phyloP scores from a whole-genome alignment of 2,797 vertebrate species.

The Chromobotia macracanthus region DNA sequence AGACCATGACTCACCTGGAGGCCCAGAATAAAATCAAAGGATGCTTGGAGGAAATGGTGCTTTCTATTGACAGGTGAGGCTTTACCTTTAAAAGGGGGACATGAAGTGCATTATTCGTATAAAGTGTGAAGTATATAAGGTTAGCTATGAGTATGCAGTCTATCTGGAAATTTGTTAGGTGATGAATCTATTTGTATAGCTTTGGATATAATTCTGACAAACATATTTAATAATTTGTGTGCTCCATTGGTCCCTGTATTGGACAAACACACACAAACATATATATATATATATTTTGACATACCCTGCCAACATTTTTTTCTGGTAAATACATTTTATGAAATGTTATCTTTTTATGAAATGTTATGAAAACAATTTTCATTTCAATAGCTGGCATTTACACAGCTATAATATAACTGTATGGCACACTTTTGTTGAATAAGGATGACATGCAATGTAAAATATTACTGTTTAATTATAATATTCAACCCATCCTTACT shows the following conservation, averaged over 20 bases:
- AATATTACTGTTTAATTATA: background rate
- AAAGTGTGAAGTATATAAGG: background rate
- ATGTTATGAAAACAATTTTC: too few species aligned
- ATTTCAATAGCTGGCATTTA: too few species aligned
- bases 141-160: background rate
- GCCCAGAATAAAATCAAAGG: constrained; percentile 98
- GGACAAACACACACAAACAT: background rate
- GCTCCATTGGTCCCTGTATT: background rate
- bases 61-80: constrained; percentile 88
- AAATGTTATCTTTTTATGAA: too few species aligned
- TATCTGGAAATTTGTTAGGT: background rate
- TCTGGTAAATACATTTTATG: too few species aligned
- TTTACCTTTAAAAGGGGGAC: background rate
- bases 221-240: too few species aligned
- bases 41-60: constrained; percentile 87
- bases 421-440: background rate
- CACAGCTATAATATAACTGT: background rate
- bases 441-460: background rate
- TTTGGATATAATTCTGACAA: too few species aligned
- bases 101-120: background rate
- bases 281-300: background rate
- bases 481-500: background rate
- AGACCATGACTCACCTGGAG: constrained; percentile 93
- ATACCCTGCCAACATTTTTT: too few species aligned
- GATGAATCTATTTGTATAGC: background rate